A percentile compares a stretch with the other conserved stretches of the same genome.
Conservation (phyloP, 2,888 invertebrate genomes). For the Perizoma flavofasciatum region DNA sequence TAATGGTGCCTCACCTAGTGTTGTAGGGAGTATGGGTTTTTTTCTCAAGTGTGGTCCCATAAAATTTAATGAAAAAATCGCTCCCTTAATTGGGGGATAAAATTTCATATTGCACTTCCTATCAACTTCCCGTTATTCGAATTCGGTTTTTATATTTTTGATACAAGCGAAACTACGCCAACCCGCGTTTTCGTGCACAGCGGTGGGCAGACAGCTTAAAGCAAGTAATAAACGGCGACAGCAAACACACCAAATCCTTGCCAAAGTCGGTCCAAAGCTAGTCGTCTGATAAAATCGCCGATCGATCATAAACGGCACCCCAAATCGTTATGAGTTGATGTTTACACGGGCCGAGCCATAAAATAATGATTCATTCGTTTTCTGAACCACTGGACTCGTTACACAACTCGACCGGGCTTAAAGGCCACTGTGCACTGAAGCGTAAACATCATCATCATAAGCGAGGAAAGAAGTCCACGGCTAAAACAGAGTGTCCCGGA, state of each 20-base stretch:
- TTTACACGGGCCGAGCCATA: conserved; percentile 38
- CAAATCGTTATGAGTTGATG: conserved; percentile 35
- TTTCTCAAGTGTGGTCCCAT: too few relatives aligned
- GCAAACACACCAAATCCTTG: conserved; percentile 14
- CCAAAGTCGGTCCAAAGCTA: conserved; percentile 11
- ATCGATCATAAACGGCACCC: conserved; percentile 30
- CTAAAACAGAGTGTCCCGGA: too few relatives aligned
- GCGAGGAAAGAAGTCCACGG: too few relatives aligned
- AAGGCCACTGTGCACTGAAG: conserved; percentile 6
- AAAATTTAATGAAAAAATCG: too few relatives aligned
- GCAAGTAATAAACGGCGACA: conserved; percentile 1
- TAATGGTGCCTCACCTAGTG: too few relatives aligned
- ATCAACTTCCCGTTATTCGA: too few relatives aligned
- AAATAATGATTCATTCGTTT: conserved; percentile 40
- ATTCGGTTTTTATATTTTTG: too few relatives aligned
- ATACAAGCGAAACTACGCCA: too few relatives aligned
- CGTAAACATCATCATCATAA: not conserved
- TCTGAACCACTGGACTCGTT: conserved; percentile 31
- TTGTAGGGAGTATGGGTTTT: too few relatives aligned
- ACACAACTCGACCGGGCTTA: conserved; percentile 25
- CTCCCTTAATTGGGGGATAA: too few relatives aligned
- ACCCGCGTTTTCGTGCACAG: too few relatives aligned
- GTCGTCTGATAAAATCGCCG: conserved; percentile 32
- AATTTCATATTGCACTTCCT: too few relatives aligned
- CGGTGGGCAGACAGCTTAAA: not conserved